A percentile compares a stretch with the other conserved stretches of the same genome.
Conservation (phyloP, 2,797 vertebrate genomes). For the Varecia variegata region DNA sequence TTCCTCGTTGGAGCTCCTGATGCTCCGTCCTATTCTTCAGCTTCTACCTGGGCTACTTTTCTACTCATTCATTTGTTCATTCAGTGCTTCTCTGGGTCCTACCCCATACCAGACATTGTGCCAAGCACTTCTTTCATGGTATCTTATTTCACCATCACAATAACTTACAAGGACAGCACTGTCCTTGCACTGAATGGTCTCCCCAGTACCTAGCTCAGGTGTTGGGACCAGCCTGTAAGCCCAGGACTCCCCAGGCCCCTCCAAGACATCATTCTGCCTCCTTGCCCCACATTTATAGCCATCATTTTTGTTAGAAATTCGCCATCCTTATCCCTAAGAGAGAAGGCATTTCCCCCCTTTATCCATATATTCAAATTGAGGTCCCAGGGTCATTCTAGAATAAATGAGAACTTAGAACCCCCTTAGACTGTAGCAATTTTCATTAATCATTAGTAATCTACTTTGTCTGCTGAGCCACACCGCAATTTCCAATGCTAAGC, state of each 20-base stretch:
- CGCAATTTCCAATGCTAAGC: conserved; percentile 70
- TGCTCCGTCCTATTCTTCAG: background rate
- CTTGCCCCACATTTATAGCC: background rate
- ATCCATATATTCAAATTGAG: conserved; percentile 32
- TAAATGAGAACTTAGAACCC: conserved; percentile 61
- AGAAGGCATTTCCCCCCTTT: background rate
- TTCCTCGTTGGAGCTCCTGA: background rate
- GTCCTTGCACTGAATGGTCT: background rate
- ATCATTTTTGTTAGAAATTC: background rate
- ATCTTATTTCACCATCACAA: background rate
- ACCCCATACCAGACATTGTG: too few relatives aligned
- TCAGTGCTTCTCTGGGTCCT: background rate
- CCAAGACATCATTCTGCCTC: background rate
- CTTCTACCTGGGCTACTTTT: background rate
- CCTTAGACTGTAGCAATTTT: conserved; percentile 47
- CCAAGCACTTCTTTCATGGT: background rate
- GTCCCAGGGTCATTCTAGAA: conserved; percentile 49
- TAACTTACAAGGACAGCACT: background rate
- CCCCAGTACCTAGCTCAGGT: fast-evolving
- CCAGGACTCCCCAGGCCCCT: background rate
- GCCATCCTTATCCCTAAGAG: background rate
- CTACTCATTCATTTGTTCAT: background rate
- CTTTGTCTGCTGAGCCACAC: conserved; percentile 57
- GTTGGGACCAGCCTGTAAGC: background rate
- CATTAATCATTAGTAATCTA: conserved; percentile 64